phyloP scores from a whole-genome alignment of 2,797 vertebrate genomes.

The Rhabdophis nuchalis region DNA sequence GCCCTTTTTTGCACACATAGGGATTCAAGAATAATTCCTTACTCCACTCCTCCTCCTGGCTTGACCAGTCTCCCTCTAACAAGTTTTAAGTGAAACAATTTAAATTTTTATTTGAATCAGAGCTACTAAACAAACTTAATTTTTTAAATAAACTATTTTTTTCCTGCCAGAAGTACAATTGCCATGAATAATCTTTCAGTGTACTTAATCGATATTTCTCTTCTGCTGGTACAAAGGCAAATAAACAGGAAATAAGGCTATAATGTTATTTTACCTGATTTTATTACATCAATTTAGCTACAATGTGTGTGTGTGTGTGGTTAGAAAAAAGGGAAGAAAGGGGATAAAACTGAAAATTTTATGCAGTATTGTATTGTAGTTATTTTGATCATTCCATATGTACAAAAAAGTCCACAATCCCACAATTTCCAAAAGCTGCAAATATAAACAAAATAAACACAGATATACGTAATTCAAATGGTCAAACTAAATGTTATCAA shows the following conservation, averaged over 20 bases:
- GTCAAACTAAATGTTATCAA: background rate
- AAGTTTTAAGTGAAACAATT: constrained; percentile 60
- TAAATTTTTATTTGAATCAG: constrained; percentile 46
- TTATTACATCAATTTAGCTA: background rate
- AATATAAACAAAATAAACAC: background rate
- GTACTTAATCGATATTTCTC: background rate
- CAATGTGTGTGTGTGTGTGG: too few species aligned
- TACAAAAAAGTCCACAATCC: background rate
- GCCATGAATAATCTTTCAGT: background rate
- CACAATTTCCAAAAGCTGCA: background rate
- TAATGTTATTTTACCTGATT: background rate
- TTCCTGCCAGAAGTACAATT: background rate
- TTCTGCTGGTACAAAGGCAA: background rate
- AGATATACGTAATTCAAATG: background rate
- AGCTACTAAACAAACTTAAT: background rate
- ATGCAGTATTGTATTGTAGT: background rate
- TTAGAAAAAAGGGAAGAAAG: background rate
- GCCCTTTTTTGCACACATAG: background rate
- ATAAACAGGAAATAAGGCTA: background rate
- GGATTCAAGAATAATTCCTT: background rate
- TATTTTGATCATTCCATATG: background rate
- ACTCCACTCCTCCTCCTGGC: background rate
- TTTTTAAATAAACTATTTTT: background rate
- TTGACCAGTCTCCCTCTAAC: background rate
- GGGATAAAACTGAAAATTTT: background rate